Evolutionary conservation across 53 echinoderm and acorn worm genomes (phyloP), one percentile per base, ranked within the genome.

Genomic region (Holothuria scabra): DNA sequence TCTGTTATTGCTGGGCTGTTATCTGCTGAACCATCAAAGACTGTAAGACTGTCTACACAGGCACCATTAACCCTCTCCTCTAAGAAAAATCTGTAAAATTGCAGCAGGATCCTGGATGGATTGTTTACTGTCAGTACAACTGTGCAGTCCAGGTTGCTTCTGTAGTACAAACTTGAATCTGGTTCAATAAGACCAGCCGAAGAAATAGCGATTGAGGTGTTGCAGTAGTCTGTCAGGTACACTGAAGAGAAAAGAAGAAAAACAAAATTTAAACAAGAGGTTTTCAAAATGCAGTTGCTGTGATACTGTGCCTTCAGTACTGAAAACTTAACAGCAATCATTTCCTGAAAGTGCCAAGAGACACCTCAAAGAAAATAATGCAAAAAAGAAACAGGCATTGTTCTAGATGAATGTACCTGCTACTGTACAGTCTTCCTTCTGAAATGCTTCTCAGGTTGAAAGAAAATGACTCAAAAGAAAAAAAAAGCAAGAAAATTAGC

Each of bases 181-280:
- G 95, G 95, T 79, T 95, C 95, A 9, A 95, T 86, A 35, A 95
- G 84, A 19, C 95, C 95, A 12, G 89, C 92, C 35, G 78, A 89
- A 46, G 83, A 72, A 31, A 86, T 93, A 59, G 74, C 84, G 13
- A 95, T 83, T 26, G 93, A 90, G 46, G 78, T 81, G 74, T 95
- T 95, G 74, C 95, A 95, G 79, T 62, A 87, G 70, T 87, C 84
- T 37, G 88, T 74, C 22, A 95, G 78, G 48, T 95, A 93, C 14
- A 90, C 95, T 95, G 84, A 20, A 74, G 18, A 52, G 52, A 16
- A 52, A 52, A 16, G 52, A 52, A 52, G 18, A 52, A 48, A 48
- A 48, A 35, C 35, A 35, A 41, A 41, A 41, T 10, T 41, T 41
- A 16, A 16, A 52, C 18, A 1, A 18, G 52, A 1, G 8, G 52